A percentile compares a stretch with the other conserved stretches of the same genome.
Evolutionary conservation across 53 echinoderm and acorn worm species (phyloP).

Genomic region (Zoroaster sp.): DNA sequence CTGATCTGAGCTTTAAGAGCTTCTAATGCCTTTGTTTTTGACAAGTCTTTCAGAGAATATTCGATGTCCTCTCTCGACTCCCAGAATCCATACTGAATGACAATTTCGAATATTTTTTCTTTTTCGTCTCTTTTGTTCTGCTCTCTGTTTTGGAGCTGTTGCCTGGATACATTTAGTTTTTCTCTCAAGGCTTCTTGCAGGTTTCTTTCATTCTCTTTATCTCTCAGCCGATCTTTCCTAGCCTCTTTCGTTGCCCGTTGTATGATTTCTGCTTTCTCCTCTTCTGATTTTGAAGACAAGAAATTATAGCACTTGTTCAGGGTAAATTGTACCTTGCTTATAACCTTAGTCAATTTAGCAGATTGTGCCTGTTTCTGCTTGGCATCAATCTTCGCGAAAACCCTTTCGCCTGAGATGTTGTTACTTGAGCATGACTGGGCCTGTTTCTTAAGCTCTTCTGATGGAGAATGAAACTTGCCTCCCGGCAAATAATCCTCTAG

Average conservation of each 20-base stretch:
- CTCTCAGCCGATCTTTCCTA: not conserved
- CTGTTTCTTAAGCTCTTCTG: not conserved
- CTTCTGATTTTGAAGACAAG: not conserved
- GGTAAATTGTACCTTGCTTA: not conserved
- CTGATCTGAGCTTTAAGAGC: constrained; percentile 18
- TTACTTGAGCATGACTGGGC: constrained; percentile 24
- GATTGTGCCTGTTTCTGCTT: not conserved
- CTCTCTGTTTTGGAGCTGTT: constrained; percentile 1
- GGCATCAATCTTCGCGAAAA: not conserved
- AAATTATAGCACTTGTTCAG: not conserved
- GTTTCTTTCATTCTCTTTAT: not conserved
- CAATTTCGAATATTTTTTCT: constrained; percentile 25
- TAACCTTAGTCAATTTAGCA: not conserved
- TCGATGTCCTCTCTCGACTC: not conserved
- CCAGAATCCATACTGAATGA: constrained; percentile 45
- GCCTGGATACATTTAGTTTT: constrained; percentile 4
- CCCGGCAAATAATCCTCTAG: constrained; percentile 2
- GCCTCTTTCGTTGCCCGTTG: not conserved
- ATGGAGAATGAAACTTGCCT: not conserved
- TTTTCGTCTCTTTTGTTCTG: constrained; percentile 10
- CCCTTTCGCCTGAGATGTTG: constrained; percentile 31
- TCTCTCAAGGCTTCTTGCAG: not conserved
- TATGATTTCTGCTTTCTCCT: not conserved
- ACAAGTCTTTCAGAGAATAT: not conserved
- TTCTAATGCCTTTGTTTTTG: constrained; percentile 7